Evolutionary conservation across 1,140 invertebrate species (phyloP), one percentile per base, ranked within the genome.

Genomic region (Panagrolaimus sp.): DNA sequence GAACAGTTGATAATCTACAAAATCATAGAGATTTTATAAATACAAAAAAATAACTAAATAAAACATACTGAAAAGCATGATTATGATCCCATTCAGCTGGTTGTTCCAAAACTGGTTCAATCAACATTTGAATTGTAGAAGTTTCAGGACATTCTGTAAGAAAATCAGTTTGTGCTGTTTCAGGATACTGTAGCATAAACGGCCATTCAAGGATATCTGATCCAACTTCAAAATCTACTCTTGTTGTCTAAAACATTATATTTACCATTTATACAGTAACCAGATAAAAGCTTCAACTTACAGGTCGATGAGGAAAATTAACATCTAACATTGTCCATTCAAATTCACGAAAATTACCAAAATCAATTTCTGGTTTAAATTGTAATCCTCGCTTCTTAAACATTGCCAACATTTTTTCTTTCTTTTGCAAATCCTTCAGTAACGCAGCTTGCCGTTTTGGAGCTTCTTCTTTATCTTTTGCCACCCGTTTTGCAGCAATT

Each of bases 171-270:
- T 85, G 82, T 12, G 77, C 79, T 66, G 80, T 74, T 84, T 93
- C 91, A 5, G 92, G 91, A 84, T 93, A 94, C 17, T 91, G 84
- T 76, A 94, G 89, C 46, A 90, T 84, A 63, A 91, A 88, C 48
- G 93, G 91, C 92, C 90, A 92, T 74, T 90, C 79, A 68, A 92
- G 85, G 72, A 85, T 79, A 77, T 86, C 84, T 21, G 85, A 83
- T 21, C 86, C 76, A n/a, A 86, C 84, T 76, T 88, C 85, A 1
- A 90, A 58, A n/a, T 21, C 32, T n/a, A 26, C 26, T 9, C 45
- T 17, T 14, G 24, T 70, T 32, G 15, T 43, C 17, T 55, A 12
- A n/a, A 71, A 68, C 9, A 58, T 3, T 28, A 17, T 9, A 32
- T 28, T 65, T 32, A 38, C 2, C 32, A 38, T 4, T 7, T 38